These are phyloP conservation scores for Zapornia atra DNA, from an alignment of 2,113 vertebrate genomes.

Conservation along the genomic window DNA sequence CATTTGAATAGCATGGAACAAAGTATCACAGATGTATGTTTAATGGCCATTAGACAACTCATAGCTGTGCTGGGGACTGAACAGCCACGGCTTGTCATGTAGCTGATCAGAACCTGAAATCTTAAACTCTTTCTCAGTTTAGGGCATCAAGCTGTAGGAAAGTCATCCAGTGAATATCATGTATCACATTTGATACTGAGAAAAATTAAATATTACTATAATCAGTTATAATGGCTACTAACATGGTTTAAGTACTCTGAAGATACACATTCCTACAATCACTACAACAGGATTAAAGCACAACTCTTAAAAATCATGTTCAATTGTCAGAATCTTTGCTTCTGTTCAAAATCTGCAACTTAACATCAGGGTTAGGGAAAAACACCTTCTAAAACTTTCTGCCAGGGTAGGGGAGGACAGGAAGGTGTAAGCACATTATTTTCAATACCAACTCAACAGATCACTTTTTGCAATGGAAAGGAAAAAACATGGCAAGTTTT, in stretches of 20 bases:
- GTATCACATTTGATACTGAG: background rate
- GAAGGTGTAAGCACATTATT: background rate
- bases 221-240: background rate
- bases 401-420: background rate
- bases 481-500: background rate
- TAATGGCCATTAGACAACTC: background rate
- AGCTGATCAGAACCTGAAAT: background rate
- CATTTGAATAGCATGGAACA: background rate
- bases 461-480: background rate
- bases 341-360: background rate
- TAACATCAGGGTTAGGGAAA: background rate
- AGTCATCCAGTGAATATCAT: background rate
- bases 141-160: background rate
- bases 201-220: background rate
- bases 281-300: background rate
- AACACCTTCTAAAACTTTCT: background rate
- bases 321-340: background rate
- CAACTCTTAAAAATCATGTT: background rate
- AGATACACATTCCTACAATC: background rate
- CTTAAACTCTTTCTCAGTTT: background rate
- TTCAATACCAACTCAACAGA: background rate
- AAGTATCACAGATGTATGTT: background rate
- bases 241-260: background rate
- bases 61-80: background rate
- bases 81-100: background rate